phyloP scores from a whole-genome alignment of 2,888 invertebrate species.

The Tinea pellionella region DNA sequence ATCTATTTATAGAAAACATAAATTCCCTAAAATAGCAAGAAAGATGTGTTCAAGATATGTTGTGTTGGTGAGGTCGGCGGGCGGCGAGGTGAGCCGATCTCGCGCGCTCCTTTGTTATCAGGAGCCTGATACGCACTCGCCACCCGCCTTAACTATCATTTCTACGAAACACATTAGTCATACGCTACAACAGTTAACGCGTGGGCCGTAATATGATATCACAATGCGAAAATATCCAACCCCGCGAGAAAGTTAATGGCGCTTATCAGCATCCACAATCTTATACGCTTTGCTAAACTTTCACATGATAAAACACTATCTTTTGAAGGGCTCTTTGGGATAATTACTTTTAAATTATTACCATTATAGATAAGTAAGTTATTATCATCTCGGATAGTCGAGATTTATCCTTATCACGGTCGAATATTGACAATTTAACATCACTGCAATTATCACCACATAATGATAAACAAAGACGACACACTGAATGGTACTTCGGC shows the following conservation, averaged over 20 bases:
- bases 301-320: slow-evolving; percentile 63
- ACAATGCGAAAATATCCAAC: slow-evolving; percentile 72
- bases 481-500: slow-evolving; percentile 92
- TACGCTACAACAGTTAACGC: slow-evolving; percentile 61
- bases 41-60: slow-evolving; percentile 11
- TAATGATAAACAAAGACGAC: slow-evolving; percentile 92
- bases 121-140: slow-evolving; percentile 35
- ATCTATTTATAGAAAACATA: slow-evolving; percentile 64
- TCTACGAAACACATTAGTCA: slow-evolving; percentile 68
- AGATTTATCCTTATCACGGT: slow-evolving; percentile 78
- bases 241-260: slow-evolving; percentile 72
- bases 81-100: slow-evolving; percentile 16
- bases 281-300: slow-evolving; percentile 66
- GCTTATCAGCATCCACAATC: slow-evolving; percentile 71
- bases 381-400: slow-evolving; percentile 78
- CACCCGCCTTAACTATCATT: slow-evolving; percentile 48
- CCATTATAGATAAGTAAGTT: slow-evolving; percentile 84
- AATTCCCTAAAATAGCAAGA: slow-evolving; percentile 60
- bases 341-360: slow-evolving; percentile 43
- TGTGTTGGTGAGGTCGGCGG: slow-evolving; percentile 20
- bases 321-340: slow-evolving; percentile 13
- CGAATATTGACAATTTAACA: slow-evolving; percentile 81
- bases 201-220: slow-evolving; percentile 72
- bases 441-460: slow-evolving; percentile 77
- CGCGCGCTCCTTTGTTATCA: slow-evolving; percentile 64